Evolutionary conservation across 2,888 invertebrate species (phyloP), one percentile per base, ranked within the genome.

Genomic region (Nomada ferruginata): DNA sequence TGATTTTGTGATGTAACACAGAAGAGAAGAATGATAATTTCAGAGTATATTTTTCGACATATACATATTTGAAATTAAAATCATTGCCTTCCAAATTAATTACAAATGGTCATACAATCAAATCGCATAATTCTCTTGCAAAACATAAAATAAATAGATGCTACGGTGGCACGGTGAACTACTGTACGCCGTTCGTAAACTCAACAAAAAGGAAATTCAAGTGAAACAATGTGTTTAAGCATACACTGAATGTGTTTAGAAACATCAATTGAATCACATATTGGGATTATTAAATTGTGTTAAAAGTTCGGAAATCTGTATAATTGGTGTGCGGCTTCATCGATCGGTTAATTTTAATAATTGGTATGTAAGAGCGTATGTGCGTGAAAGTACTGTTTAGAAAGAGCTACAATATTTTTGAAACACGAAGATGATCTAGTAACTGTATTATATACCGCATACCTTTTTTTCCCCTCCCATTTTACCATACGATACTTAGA

Each of bases 401-500:
- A 85, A 68, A 89, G 85, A 87, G 82, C 81, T 87, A 87, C 88
- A 79, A 89, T 90, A 90, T 91, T 91, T 90, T 91, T 90, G 85
- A 83, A 90, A 87, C 79, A 88, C 83, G 84, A 82, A 87, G 76
- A 83, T 84, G 80, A 85, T 79, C 15, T 87, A 85, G 77, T 85
- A 81, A 85, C 60, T 88, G 86, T 88, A 88, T 88, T 79, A 82
- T 86, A 86, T 82, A 82, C 74, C 63, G 59, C 80, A 82, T 79
- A 81, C 76, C 84, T 83, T 85, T 85, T 86, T 87, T 85, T 83
- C 82, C 83, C 81, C 80, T 87, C 89, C 86, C 87, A 87, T 89
- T 90, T 91, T 90, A 88, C 84, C 82, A 88, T 89, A 88, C 81
- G 87, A 90, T 90, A 90, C 89, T 91, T 92, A 91, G 90, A 91